Base-by-base conservation (phyloP, 2,113 vertebrate species). In the Coryphaenoides rupestris region DNA sequence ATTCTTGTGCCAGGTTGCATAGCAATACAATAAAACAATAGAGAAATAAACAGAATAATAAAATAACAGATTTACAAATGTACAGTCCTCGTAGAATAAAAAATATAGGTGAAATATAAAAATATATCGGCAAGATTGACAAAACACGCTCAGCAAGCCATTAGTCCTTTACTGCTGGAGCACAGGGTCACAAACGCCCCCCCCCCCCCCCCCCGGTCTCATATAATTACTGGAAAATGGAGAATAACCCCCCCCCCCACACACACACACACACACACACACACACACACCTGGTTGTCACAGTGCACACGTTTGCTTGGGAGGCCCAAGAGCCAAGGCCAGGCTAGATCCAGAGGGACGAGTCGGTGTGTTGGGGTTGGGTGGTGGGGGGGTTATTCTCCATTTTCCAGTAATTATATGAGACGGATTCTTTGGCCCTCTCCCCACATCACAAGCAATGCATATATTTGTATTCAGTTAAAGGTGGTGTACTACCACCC, bases 101-200 rank as follows among this genome's bases (percentile, higher is more conserved):
- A n/a, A n/a, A n/a, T n/a, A n/a, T n/a, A n/a, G n/a, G n/a, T n/a
- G n/a, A n/a, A n/a, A n/a, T n/a, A n/a, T n/a, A n/a, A n/a, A n/a
- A n/a, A n/a, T n/a, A n/a, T n/a, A n/a, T n/a, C n/a, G n/a, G n/a
- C n/a, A n/a, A n/a, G n/a, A n/a, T n/a, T n/a, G n/a, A n/a, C n/a
- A n/a, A n/a, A n/a, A n/a, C n/a, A n/a, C n/a, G n/a, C n/a, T n/a
- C n/a, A n/a, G n/a, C n/a, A n/a, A n/a, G n/a, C n/a, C n/a, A n/a
- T n/a, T n/a, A n/a, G n/a, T n/a, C n/a, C n/a, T n/a, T n/a, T n/a
- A n/a, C n/a, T n/a, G 56, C 78, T 73, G 70, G 74, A 80, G 77
- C 74, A 70, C 72, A 70, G 83, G 84, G 82, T 87, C 87, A 81
- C n/a, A n/a, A n/a, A n/a, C 86, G 86, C 86, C 85, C 73, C 73